Conservation (phyloP, 2,888 invertebrate species). For the Sympetrum striolatum region DNA sequence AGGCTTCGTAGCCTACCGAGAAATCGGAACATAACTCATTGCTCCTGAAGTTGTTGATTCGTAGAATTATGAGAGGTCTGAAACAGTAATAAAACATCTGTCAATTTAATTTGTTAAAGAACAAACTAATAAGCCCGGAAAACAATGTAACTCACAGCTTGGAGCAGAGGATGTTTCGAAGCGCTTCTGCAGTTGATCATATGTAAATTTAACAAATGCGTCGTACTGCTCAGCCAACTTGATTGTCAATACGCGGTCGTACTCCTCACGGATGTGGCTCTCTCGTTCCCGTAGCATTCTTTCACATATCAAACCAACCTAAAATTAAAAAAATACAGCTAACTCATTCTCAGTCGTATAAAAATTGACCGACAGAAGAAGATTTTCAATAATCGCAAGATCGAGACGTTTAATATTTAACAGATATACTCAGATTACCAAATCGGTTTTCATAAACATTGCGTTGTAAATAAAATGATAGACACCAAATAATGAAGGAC, state of each 20-base stretch:
- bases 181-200: slow-evolving; percentile 92
- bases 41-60: slow-evolving; percentile 15
- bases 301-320: slow-evolving; percentile 97
- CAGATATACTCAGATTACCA: not conserved
- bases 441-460: no score
- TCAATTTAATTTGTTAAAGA: not conserved
- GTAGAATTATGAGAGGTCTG: slow-evolving; percentile 34
- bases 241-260: slow-evolving; percentile 88
- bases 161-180: slow-evolving; percentile 60
- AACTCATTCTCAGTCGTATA: not conserved
- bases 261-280: slow-evolving; percentile 90
- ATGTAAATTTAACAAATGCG: slow-evolving; percentile 97
- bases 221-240: slow-evolving; percentile 99
- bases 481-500: not conserved
- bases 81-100: not conserved
- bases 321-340: slow-evolving; percentile 44
- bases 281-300: slow-evolving; percentile 96
- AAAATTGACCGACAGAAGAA: not conserved
- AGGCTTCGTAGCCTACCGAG: slow-evolving; percentile 25
- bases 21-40: slow-evolving; percentile 28
- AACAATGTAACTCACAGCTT: slow-evolving; percentile 49
- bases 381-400: not conserved
- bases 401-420: not conserved
- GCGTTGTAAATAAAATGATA: not conserved
- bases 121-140: not conserved